Evolutionary conservation across 23 tunicate genomes (phyloP).

Genomic region (Trididemnum clinides): DNA sequence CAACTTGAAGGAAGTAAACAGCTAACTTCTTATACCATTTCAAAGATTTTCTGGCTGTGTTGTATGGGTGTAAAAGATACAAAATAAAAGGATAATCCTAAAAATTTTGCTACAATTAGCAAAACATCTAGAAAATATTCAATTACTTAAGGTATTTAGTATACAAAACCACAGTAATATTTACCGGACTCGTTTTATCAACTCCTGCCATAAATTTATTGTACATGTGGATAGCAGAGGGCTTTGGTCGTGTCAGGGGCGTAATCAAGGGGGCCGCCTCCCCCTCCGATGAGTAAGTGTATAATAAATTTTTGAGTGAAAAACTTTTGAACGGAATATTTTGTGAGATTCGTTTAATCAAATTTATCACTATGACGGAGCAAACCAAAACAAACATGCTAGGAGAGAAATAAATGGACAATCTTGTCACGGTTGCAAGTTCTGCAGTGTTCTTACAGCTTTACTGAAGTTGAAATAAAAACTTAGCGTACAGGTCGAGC

Average conservation of each 20-base stretch:
- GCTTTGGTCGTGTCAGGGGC: conserved; percentile 20
- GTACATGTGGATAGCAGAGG: conserved; percentile 1
- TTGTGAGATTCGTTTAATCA: too few species aligned
- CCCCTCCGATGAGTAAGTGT: too few species aligned
- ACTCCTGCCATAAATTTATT: background rate
- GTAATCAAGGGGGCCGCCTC: too few species aligned
- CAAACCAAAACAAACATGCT: too few species aligned
- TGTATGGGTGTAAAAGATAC: background rate
- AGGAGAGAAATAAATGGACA: too few species aligned
- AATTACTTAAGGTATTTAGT: background rate
- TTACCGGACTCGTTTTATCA: conserved; percentile 9
- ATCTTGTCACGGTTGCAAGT: too few species aligned
- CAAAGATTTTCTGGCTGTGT: conserved; percentile 1
- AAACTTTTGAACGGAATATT: too few species aligned
- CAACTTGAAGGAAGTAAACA: background rate
- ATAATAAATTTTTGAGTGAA: too few species aligned
- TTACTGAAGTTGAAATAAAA: too few species aligned
- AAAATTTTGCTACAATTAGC: background rate
- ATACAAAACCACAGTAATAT: background rate
- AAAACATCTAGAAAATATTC: background rate
- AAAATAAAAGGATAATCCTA: background rate
- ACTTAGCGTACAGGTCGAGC: too few species aligned
- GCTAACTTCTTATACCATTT: background rate
- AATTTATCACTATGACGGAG: too few species aligned
- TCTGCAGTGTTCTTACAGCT: too few species aligned